phyloP scores from a whole-genome alignment of 2,113 vertebrate species.

The Otus sunia region DNA sequence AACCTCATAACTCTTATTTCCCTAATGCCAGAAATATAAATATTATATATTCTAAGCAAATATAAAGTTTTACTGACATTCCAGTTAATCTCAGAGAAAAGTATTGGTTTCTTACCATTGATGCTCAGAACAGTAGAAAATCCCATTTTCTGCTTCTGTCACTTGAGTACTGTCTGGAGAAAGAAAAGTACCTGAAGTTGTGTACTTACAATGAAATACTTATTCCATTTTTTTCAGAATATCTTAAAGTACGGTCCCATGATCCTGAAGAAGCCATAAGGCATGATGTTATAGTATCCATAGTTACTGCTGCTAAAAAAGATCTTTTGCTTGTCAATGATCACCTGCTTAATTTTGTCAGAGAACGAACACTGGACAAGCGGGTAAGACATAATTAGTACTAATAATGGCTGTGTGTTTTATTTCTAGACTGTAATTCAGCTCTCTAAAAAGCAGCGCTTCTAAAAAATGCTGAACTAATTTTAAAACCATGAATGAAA shows the following conservation, averaged over 20 bases:
- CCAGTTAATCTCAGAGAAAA: not conserved
- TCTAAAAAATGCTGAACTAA: not conserved
- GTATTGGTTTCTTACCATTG: not conserved
- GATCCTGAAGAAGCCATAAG: slow-evolving; percentile 98
- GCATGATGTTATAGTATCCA: slow-evolving; percentile 98
- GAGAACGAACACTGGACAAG: slow-evolving; percentile 96
- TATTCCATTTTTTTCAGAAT: slow-evolving; percentile 76
- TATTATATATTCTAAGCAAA: not conserved
- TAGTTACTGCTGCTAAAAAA: slow-evolving; percentile 98
- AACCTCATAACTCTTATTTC: not conserved
- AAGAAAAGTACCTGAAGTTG: not conserved
- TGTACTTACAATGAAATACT: not conserved
- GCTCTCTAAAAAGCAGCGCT: not conserved
- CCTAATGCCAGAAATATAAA: not conserved
- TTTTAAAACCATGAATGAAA: not conserved
- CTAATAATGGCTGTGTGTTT: not conserved
- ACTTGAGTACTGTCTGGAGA: not conserved
- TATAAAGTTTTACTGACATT: not conserved
- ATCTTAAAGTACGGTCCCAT: slow-evolving; percentile 94
- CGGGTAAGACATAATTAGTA: slow-evolving; percentile 76
- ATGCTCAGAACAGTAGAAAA: not conserved
- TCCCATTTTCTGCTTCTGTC: not conserved
- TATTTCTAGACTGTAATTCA: not conserved
- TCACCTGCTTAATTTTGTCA: slow-evolving; percentile 94
- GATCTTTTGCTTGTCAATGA: slow-evolving; percentile 96